phyloP scores from a whole-genome alignment of 37 sponge, comb jelly and placozoan genomes.

The Chondrilla cf. caribensis region DNA sequence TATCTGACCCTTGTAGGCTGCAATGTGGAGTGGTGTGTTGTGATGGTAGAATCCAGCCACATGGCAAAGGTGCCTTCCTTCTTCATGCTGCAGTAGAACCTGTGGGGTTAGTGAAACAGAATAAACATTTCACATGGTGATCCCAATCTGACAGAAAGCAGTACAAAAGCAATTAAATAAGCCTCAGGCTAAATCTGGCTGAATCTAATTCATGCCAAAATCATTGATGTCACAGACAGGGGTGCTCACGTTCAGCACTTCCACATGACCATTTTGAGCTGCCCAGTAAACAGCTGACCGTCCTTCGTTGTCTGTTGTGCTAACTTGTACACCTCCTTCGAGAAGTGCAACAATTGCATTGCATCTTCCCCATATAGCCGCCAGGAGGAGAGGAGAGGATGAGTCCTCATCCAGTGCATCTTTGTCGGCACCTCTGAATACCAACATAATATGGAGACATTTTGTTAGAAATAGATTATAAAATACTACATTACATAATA shows the following conservation, averaged over 20 bases:
- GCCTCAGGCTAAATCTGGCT: too few species aligned
- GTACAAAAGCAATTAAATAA: too few species aligned
- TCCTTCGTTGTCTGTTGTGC: constrained; percentile 58
- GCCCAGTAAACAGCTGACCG: constrained; percentile 45
- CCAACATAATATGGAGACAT: too few species aligned
- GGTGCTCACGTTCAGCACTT: constrained; percentile 38
- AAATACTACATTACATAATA: too few species aligned
- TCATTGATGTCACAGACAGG: too few species aligned
- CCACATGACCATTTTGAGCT: constrained; percentile 32
- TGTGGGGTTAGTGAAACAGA: not conserved
- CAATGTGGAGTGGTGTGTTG: constrained; percentile 85
- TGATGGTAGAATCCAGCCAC: constrained; percentile 15
- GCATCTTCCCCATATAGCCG: constrained; percentile 33
- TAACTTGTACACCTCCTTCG: constrained; percentile 18
- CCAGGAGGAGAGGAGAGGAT: constrained; percentile 55
- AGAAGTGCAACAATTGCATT: constrained; percentile 37
- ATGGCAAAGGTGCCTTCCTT: constrained; percentile 11
- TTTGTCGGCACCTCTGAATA: constrained; percentile 45
- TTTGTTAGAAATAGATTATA: too few species aligned
- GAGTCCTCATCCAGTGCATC: constrained; percentile 42
- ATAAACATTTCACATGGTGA: too few species aligned
- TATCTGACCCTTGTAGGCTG: constrained; percentile 65
- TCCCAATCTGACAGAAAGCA: too few species aligned
- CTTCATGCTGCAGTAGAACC: not conserved
- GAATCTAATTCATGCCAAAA: too few species aligned